Conservation (phyloP, 37 sponge, comb jelly and placozoan species). For the Beroe ovata region DNA sequence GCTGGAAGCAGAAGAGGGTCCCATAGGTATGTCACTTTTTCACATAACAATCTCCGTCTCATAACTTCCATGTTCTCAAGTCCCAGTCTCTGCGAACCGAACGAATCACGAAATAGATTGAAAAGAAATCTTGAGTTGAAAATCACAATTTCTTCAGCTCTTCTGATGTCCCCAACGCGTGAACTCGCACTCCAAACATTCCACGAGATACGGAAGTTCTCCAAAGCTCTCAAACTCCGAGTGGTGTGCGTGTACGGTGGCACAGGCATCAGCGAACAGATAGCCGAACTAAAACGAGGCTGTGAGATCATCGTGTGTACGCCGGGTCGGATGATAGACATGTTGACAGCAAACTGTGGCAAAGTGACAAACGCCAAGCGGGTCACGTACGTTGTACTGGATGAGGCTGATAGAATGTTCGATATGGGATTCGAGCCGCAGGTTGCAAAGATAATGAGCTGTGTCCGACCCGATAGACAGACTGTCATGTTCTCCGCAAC, state of each 20-base stretch:
- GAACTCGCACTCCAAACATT: constrained; percentile 96
- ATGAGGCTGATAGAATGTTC: constrained; percentile 99
- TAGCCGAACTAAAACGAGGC: constrained; percentile 93
- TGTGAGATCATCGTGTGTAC: constrained; percentile 97
- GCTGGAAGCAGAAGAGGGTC: constrained; percentile 87
- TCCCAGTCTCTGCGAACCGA: not conserved
- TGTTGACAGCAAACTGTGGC: constrained; percentile 95
- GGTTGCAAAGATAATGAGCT: constrained; percentile 78
- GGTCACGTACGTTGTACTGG: constrained; percentile 91
- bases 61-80: too few species aligned
- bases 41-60: too few species aligned
- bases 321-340: constrained; percentile 98
- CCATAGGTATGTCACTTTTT: constrained; percentile 75
- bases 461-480: constrained; percentile 90
- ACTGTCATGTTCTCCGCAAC: constrained; percentile 99
- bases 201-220: constrained; percentile 87
- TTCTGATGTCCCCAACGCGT: constrained; percentile 90
- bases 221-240: constrained; percentile 79
- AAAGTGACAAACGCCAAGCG: constrained; percentile 90
- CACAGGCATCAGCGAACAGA: constrained; percentile 98
- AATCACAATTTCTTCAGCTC: constrained; percentile 69
- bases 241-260: constrained; percentile 98
- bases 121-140: too few species aligned
- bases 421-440: constrained; percentile 99
- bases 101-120: not conserved